Conservation (phyloP, 2,888 invertebrate species). For the Drosophila birchii region DNA sequence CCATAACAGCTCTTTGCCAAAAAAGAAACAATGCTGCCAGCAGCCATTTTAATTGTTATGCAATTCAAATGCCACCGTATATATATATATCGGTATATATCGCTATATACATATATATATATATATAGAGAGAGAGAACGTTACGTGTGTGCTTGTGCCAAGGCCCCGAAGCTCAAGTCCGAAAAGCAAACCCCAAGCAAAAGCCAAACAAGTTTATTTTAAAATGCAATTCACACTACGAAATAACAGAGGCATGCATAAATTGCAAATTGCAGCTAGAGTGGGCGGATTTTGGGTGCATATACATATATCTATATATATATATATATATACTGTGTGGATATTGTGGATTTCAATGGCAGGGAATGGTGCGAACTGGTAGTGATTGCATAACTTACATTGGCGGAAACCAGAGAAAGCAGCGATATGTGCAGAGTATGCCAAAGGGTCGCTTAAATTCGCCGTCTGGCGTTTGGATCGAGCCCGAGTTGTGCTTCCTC, state of each 20-base stretch:
- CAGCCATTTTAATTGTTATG: slow-evolving; percentile 75
- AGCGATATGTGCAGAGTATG: slow-evolving; percentile 84
- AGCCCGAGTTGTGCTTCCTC: slow-evolving; percentile 83
- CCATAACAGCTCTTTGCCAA: neutral
- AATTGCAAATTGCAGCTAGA: slow-evolving; percentile 58
- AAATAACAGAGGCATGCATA: slow-evolving; percentile 67
- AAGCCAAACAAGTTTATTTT: slow-evolving; percentile 61
- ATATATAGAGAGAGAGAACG: neutral
- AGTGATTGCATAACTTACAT: slow-evolving; percentile 78
- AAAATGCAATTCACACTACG: slow-evolving; percentile 74
- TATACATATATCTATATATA: neutral
- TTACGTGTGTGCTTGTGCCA: slow-evolving; percentile 1
- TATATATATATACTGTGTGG: neutral
- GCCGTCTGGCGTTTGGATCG: slow-evolving; percentile 83
- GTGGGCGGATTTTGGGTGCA: slow-evolving; percentile 5
- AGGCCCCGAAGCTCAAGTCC: slow-evolving; percentile 18
- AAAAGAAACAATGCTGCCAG: slow-evolving; percentile 50
- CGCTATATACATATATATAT: neutral
- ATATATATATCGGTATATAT: neutral
- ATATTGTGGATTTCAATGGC: slow-evolving; percentile 24
- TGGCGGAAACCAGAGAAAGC: slow-evolving; percentile 84
- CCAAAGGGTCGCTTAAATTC: slow-evolving; percentile 84
- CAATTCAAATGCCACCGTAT: slow-evolving; percentile 52
- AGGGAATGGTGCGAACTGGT: slow-evolving; percentile 5
- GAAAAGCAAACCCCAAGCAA: slow-evolving; percentile 34